These are phyloP conservation scores for Tachina fera DNA, from an alignment of 2,888 invertebrate species.

Conservation along the genomic window DNA sequence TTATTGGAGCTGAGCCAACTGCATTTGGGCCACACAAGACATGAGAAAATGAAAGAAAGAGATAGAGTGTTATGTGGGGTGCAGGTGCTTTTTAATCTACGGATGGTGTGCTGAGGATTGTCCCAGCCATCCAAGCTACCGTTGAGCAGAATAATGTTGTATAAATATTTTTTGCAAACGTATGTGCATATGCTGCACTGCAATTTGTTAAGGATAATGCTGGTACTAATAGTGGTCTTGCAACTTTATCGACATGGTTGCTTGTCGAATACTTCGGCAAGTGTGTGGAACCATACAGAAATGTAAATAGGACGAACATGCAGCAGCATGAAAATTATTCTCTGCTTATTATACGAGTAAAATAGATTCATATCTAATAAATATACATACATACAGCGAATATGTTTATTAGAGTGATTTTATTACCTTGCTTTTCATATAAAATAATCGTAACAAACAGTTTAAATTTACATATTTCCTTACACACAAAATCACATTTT, in stretches of 20 bases:
- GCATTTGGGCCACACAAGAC: constrained; percentile 63
- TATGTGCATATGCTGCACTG: constrained; percentile 61
- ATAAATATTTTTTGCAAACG: constrained; percentile 82
- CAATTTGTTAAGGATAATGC: constrained; percentile 57
- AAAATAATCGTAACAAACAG: too few species aligned
- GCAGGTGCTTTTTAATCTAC: constrained; percentile 3
- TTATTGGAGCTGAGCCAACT: constrained; percentile 73
- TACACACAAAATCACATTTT: too few species aligned
- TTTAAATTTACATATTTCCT: too few species aligned
- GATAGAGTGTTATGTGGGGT: constrained; percentile 7
- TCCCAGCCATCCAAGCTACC: constrained; percentile 49
- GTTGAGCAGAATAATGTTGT: constrained; percentile 76
- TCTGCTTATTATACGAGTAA: constrained; percentile 65
- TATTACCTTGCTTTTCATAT: not conserved
- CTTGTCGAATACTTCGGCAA: constrained; percentile 13
- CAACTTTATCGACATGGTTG: constrained; percentile 18
- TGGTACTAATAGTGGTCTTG: constrained; percentile 50
- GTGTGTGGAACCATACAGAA: not conserved
- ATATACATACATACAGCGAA: constrained; percentile 2
- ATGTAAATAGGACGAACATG: constrained; percentile 4
- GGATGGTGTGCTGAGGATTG: constrained; percentile 36
- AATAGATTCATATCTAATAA: constrained; percentile 34
- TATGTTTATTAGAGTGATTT: not conserved
- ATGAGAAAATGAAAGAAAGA: constrained; percentile 27
- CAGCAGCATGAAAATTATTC: constrained; percentile 57